Conservation (phyloP, 1,140 invertebrate species). For the Conus ventricosus region DNA sequence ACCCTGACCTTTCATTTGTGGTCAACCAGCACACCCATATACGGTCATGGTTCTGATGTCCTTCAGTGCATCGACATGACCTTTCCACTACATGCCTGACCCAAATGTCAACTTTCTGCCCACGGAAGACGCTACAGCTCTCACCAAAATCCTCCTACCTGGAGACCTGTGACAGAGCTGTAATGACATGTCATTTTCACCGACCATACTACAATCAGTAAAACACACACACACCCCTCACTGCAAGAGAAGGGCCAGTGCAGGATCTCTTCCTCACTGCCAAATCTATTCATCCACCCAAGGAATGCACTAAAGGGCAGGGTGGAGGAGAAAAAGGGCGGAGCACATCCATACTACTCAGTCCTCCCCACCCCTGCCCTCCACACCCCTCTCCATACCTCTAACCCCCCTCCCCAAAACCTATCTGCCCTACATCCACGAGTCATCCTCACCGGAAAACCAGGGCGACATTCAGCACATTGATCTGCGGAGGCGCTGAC, state of each 20-base stretch:
- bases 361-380: neutral
- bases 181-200: no score
- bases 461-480: neutral
- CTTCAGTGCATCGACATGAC: neutral
- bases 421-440: no score
- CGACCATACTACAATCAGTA: no score
- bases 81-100: neutral
- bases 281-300: no score
- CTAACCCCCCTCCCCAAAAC: neutral
- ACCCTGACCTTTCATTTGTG: neutral
- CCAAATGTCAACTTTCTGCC: neutral
- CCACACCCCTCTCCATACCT: neutral
- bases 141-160: neutral
- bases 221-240: no score
- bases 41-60: neutral
- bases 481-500: neutral
- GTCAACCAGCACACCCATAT: neutral
- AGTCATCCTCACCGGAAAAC: neutral
- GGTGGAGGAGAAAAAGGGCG: no score
- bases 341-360: neutral
- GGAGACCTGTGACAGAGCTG: no score
- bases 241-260: no score
- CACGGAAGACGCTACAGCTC: neutral
- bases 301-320: no score
- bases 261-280: no score